phyloP scores from a whole-genome alignment of 2,113 vertebrate species.

The Xenopus borealis region DNA sequence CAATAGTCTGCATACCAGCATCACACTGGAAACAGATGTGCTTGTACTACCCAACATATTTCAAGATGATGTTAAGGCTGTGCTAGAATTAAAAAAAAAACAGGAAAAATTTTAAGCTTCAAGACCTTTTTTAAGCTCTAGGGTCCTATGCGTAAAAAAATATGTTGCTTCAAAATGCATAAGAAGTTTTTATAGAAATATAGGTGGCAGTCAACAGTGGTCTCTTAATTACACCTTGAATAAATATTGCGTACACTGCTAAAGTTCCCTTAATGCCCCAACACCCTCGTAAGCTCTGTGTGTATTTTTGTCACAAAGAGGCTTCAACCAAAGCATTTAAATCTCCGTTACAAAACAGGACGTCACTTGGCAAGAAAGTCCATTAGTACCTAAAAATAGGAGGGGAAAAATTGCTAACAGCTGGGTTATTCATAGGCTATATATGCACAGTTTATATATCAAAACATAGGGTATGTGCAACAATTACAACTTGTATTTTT shows the following conservation, averaged over 20 bases:
- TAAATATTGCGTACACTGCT: background rate
- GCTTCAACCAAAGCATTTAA: conserved; percentile 64
- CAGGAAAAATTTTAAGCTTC: background rate
- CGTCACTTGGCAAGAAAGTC: conserved; percentile 78
- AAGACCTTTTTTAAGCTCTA: too few species aligned
- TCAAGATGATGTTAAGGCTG: conserved; percentile 45
- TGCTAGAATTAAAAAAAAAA: conserved; percentile 48
- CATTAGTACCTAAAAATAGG: conserved; percentile 77
- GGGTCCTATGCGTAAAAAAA: background rate
- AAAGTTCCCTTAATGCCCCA: background rate
- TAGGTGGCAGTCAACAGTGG: background rate
- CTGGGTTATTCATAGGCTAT: conserved; percentile 76
- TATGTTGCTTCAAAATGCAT: background rate
- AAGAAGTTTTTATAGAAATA: background rate
- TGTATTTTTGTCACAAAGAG: conserved; percentile 59
- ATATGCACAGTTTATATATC: conserved; percentile 81
- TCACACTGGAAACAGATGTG: conserved; percentile 80
- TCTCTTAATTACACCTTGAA: background rate
- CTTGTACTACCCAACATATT: conserved; percentile 48
- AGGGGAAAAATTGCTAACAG: conserved; percentile 83
- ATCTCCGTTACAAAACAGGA: conserved; percentile 70
- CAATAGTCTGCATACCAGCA: conserved; percentile 82
- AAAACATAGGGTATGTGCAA: conserved; percentile 86
- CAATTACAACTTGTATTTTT: conserved; percentile 84
- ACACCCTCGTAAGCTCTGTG: conserved; percentile 19